Evolutionary conservation across 2,888 invertebrate species (phyloP).

Genomic region (Dichetophora obliterata): DNA sequence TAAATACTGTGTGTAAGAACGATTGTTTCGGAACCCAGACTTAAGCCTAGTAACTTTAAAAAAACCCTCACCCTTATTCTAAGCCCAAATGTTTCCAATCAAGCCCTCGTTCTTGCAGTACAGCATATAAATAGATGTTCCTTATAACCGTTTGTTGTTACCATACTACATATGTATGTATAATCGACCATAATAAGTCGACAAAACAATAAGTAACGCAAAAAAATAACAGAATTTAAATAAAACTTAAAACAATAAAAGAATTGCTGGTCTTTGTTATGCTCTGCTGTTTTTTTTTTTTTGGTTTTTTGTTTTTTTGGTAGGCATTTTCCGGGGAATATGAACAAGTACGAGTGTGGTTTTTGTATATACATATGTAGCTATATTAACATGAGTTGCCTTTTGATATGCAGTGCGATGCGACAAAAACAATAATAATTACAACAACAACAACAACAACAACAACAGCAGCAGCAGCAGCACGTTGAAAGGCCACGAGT

Average conservation of each 20-base stretch:
- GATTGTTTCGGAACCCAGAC: too few relatives aligned
- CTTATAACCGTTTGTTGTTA: too few relatives aligned
- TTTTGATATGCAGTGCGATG: slow-evolving; percentile 17
- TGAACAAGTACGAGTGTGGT: not conserved
- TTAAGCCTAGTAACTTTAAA: too few relatives aligned
- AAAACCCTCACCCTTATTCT: too few relatives aligned
- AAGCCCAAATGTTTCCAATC: too few relatives aligned
- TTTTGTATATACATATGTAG: not conserved
- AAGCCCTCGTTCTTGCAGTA: too few relatives aligned
- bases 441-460: not conserved
- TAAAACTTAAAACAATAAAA: not conserved
- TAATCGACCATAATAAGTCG: too few relatives aligned
- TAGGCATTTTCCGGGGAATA: not conserved
- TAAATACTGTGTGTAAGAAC: too few relatives aligned
- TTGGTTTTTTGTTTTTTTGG: too few relatives aligned
- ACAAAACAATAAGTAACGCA: not conserved
- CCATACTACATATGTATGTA: too few relatives aligned
- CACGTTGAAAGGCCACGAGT: not conserved
- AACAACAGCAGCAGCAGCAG: not conserved
- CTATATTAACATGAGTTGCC: slow-evolving; percentile 18
- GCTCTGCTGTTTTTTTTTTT: not conserved
- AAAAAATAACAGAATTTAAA: not conserved
- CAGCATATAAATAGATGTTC: too few relatives aligned
- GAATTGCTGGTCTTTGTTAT: not conserved
- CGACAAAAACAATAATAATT: not conserved